Conservation (phyloP, 2,888 invertebrate species). For the Lacanobia oleracea region DNA sequence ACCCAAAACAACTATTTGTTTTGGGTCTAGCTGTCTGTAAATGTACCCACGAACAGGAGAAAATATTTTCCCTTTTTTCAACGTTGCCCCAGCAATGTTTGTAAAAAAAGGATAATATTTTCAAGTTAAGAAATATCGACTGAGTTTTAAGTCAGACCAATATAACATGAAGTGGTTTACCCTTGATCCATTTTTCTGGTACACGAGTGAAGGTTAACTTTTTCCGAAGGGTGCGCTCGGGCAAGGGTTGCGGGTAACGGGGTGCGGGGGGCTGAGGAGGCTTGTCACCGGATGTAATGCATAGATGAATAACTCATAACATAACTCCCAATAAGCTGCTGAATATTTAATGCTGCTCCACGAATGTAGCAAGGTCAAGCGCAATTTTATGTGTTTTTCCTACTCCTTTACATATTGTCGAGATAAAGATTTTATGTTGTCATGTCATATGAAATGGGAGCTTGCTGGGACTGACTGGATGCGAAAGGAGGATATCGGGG, state of each 20-base stretch:
- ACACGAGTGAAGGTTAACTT: constrained; percentile 31
- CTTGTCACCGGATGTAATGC: constrained; percentile 51
- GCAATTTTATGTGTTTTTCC: constrained; percentile 20
- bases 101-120: too few relatives aligned
- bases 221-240: constrained; percentile 36
- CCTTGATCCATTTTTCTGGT: constrained; percentile 36
- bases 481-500: too few relatives aligned
- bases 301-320: constrained; percentile 52
- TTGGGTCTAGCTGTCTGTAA: too few relatives aligned
- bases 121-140: neutral
- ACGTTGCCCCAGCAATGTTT: too few relatives aligned
- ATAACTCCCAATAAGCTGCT: constrained; percentile 39
- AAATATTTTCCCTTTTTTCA: too few relatives aligned
- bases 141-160: neutral
- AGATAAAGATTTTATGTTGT: neutral
- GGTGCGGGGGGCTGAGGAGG: neutral
- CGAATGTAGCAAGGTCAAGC: constrained; percentile 46
- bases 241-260: constrained; percentile 18
- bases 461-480: neutral
- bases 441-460: neutral
- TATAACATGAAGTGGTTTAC: constrained; percentile 13
- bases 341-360: constrained; percentile 48
- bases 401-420: neutral
- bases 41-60: too few relatives aligned
- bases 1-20: too few relatives aligned